Evolutionary conservation across 2,113 vertebrate genomes (phyloP), one percentile per base, ranked within the genome.

Genomic region (Pardalotus punctatus): DNA sequence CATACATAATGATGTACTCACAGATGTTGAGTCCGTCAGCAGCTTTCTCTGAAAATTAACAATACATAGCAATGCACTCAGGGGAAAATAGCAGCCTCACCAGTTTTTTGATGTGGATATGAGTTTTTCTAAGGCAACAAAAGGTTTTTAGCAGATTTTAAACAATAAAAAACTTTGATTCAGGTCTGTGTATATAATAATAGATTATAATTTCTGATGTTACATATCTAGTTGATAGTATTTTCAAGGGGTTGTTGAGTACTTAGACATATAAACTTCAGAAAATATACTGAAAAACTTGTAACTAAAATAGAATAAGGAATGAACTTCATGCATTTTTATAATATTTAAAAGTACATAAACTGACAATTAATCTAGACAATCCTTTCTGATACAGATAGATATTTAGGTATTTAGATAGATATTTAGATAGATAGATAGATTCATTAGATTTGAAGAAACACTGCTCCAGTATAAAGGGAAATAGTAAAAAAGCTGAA

Each of bases 1-100:
- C 36, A 78, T 38, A 65, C 3, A 4, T 67, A 89, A 87, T 82
- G 61, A 65, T 87, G 67, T 31, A 81, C 36, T 79, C 54, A 56
- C 66, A 79, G 84, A 80, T 82, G 66, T 3, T 79, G 79, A 69
- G 70, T 80, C 84, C 42, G 57, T 78, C 10, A 8, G 72, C 80
- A 82, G n/a, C 45, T 95, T 89, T 81, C 73, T 66, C 62, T 93
- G 62, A 80, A 94, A 94, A 97, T 93, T 90, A 91, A 79, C 73
- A 91, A 17, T 66, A 84, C 45, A 79, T 78, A 90, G 64, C 27
- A 85, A 64, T 23, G 54, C 21, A 82, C 33, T 58, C 70, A 45
- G 38, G 78, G 66, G 53, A 85, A 91, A 89, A 77, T 16, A 61
- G 50, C 45, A 90, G 65, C 62, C 40, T 93, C 28, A 62, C 7